Evolutionary conservation across 2,113 vertebrate genomes (phyloP).

Genomic region (Nestor notabilis): DNA sequence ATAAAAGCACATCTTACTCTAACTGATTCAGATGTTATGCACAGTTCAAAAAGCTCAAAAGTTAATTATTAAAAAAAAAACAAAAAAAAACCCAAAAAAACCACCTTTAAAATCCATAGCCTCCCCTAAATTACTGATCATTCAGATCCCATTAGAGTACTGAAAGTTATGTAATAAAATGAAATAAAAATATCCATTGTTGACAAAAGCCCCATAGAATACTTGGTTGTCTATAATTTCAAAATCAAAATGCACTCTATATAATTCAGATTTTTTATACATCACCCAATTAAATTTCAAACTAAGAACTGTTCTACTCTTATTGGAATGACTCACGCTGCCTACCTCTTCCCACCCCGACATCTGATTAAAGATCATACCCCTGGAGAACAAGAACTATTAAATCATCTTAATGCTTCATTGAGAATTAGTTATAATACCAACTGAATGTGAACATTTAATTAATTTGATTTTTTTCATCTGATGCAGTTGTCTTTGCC

Average conservation of each 20-base stretch:
- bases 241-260: background rate
- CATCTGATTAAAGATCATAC: conserved; percentile 24
- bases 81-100: too few relatives aligned
- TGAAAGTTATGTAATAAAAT: background rate
- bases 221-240: background rate
- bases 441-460: conserved; percentile 6
- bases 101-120: background rate
- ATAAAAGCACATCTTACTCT: background rate
- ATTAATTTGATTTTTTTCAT: conserved; percentile 31
- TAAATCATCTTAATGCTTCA: conserved; percentile 39
- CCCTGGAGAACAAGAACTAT: conserved; percentile 6
- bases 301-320: background rate
- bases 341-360: background rate
- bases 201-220: background rate
- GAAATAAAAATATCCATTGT: background rate
- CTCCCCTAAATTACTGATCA: background rate
- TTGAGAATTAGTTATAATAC: conserved; percentile 8
- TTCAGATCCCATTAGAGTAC: background rate
- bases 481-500: background rate
- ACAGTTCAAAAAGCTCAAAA: background rate
- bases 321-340: conserved; percentile 24
- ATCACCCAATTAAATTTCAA: conserved; percentile 4
- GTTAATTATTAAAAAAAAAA: background rate
- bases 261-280: background rate
- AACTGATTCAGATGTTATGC: background rate